A percentile compares a stretch with the other conserved stretches of the same genome.
These are phyloP conservation scores for Pangasius macronema DNA, from an alignment of 2,797 vertebrate genomes.

Conservation along the genomic window DNA sequence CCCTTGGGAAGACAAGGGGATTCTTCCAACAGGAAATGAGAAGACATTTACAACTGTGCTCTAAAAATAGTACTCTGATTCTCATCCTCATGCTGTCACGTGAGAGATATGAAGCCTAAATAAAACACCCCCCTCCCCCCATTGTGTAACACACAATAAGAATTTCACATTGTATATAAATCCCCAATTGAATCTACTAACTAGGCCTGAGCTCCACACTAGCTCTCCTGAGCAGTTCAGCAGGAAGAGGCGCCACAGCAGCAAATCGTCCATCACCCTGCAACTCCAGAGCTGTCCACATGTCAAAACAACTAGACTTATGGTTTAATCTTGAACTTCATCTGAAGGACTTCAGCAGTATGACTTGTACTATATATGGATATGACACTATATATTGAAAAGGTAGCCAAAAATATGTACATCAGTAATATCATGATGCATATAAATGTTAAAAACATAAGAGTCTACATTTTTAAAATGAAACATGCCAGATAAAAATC, in stretches of 20 bases:
- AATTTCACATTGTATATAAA: not conserved
- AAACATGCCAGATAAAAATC: not conserved
- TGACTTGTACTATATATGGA: not conserved
- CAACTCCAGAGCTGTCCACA: slow-evolving; percentile 13
- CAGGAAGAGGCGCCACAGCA: not conserved
- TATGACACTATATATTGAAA: not conserved
- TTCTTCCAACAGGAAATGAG: not conserved
- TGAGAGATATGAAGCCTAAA: not conserved
- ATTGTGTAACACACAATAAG: not conserved
- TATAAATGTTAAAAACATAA: not conserved
- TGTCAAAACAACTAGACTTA: slow-evolving; percentile 26
- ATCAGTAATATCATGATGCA: not conserved
- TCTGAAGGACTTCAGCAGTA: slow-evolving; percentile 1
- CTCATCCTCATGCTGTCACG: too few relatives aligned
- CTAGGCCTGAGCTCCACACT: not conserved
- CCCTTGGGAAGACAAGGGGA: too few relatives aligned
- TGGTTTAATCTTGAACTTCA: slow-evolving; percentile 24
- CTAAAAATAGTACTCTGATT: not conserved
- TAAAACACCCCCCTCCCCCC: too few relatives aligned
- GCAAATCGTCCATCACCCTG: not conserved
- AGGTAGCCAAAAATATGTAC: not conserved
- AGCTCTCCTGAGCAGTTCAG: too few relatives aligned
- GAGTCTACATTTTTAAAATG: not conserved
- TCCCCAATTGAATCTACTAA: not conserved
- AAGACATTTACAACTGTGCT: not conserved